A percentile compares a stretch with the other conserved stretches of the same genome.
Evolutionary conservation across 2,888 invertebrate species (phyloP).

Genomic region (Piscicola geometra): DNA sequence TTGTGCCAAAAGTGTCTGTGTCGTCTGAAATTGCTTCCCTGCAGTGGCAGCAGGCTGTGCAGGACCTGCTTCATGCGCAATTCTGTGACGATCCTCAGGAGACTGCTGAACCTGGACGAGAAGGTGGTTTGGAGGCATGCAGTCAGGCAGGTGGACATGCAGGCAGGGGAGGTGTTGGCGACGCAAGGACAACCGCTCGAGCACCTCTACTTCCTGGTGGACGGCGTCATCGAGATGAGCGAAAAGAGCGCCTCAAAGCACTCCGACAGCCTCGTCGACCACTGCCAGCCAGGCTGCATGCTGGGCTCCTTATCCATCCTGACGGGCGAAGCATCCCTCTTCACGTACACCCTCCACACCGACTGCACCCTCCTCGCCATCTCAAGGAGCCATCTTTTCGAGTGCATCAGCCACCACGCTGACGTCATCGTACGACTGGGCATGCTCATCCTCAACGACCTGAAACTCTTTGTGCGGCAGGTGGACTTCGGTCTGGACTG

Average conservation of each 20-base stretch:
- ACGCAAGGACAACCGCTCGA: constrained; percentile 22
- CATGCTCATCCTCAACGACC: constrained; percentile 23
- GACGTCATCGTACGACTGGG: constrained; percentile 31
- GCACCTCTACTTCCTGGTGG: constrained; percentile 22
- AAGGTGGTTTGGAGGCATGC: not conserved
- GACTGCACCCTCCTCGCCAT: constrained; percentile 29
- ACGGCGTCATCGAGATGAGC: constrained; percentile 15
- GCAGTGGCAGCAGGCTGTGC: not conserved
- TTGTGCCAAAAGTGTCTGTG: not conserved
- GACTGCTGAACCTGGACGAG: constrained; percentile 22
- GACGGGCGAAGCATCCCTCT: constrained; percentile 30
- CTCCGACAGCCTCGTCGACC: not conserved
- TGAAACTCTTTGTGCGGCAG: constrained; percentile 30
- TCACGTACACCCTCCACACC: constrained; percentile 14
- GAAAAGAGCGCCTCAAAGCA: constrained; percentile 15
- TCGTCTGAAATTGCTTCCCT: not conserved
- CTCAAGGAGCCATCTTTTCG: constrained; percentile 21
- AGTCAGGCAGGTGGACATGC: not conserved
- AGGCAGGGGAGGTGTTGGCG: not conserved
- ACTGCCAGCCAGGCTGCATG: not conserved
- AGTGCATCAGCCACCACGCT: constrained; percentile 1
- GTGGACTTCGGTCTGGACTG: constrained; percentile 35
- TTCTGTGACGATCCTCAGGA: constrained; percentile 4
- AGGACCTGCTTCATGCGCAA: constrained; percentile 7
- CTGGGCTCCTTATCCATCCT: constrained; percentile 34